Percentiles rank a stretch among this genome's conserved stretches.
These are phyloP conservation scores for Seriola dumerili DNA, from an alignment of 2,113 vertebrate species.

Conservation along the genomic window DNA sequence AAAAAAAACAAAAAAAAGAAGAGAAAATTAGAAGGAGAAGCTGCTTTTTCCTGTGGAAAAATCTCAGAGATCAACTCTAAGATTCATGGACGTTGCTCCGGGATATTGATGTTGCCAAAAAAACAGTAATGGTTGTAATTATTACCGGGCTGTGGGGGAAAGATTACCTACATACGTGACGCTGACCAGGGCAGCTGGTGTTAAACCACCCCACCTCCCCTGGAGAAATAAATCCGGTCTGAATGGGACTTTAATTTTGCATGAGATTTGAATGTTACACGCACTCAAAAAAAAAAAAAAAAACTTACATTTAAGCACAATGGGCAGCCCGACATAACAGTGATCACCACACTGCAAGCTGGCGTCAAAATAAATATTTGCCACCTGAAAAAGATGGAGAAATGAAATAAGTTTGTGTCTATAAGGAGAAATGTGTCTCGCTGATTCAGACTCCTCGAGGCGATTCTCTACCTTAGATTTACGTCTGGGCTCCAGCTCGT, in stretches of 20 bases:
- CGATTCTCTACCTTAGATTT: constrained; percentile 92
- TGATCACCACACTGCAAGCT: constrained; percentile 94
- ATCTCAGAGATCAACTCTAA: background rate
- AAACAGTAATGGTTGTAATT: background rate
- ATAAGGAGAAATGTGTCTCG: background rate
- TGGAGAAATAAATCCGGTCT: background rate
- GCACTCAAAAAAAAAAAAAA: background rate
- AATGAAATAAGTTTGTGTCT: constrained; percentile 45
- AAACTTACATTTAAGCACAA: constrained; percentile 95
- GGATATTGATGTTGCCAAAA: no score
- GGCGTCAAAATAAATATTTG: constrained; percentile 99
- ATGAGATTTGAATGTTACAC: background rate
- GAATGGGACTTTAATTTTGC: background rate
- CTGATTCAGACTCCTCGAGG: background rate
- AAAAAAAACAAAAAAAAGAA: background rate
- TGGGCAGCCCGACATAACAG: constrained; percentile 96
- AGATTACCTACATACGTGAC: background rate
- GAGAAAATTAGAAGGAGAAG: background rate
- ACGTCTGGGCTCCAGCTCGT: constrained; percentile 94
- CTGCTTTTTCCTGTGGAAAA: background rate
- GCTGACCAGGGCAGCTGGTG: background rate
- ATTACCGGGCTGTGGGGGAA: background rate
- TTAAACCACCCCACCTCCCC: background rate
- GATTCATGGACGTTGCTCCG: background rate
- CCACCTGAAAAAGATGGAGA: constrained; percentile 87